Evolutionary conservation across 2,888 invertebrate genomes (phyloP).

Genomic region (Mesochorus sp.): DNA sequence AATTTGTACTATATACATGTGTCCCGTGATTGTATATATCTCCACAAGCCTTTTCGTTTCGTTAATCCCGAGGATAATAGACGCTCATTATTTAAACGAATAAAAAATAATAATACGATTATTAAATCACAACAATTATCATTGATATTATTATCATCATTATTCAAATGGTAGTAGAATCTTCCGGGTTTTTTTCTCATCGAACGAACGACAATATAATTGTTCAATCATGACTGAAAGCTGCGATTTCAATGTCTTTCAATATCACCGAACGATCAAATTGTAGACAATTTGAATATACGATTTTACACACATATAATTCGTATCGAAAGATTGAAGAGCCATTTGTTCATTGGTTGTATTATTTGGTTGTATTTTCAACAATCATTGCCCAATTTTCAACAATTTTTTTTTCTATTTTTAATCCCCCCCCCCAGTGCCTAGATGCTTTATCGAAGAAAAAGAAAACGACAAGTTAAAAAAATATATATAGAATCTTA

Average conservation of each 20-base stretch:
- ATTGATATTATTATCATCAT: not conserved
- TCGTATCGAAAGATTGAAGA: too few relatives aligned
- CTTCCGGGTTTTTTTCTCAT: too few relatives aligned
- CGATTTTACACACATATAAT: too few relatives aligned
- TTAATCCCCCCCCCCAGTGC: slow-evolving; percentile 57
- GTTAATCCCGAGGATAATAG: slow-evolving; percentile 8
- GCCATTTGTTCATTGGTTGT: too few relatives aligned
- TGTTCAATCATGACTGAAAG: too few relatives aligned
- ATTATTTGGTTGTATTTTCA: slow-evolving; percentile 45
- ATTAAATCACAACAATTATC: not conserved
- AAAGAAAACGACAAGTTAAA: too few relatives aligned
- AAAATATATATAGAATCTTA: slow-evolving; percentile 35
- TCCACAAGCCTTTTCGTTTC: slow-evolving; percentile 22
- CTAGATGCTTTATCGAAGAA: slow-evolving; percentile 59
- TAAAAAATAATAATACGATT: not conserved
- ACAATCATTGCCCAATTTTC: slow-evolving; percentile 41
- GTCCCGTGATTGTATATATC: slow-evolving; percentile 51
- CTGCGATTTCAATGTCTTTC: too few relatives aligned
- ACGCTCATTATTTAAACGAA: slow-evolving; percentile 6
- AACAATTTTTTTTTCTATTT: slow-evolving; percentile 51
- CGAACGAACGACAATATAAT: too few relatives aligned
- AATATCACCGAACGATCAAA: too few relatives aligned
- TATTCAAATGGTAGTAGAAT: not conserved
- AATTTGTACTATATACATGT: slow-evolving; percentile 38
- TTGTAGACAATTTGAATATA: too few relatives aligned